A percentile compares a stretch with the other conserved stretches of the same genome.
These are phyloP conservation scores for Silvanus unidentatus DNA, from an alignment of 2,888 invertebrate genomes.

Conservation along the genomic window DNA sequence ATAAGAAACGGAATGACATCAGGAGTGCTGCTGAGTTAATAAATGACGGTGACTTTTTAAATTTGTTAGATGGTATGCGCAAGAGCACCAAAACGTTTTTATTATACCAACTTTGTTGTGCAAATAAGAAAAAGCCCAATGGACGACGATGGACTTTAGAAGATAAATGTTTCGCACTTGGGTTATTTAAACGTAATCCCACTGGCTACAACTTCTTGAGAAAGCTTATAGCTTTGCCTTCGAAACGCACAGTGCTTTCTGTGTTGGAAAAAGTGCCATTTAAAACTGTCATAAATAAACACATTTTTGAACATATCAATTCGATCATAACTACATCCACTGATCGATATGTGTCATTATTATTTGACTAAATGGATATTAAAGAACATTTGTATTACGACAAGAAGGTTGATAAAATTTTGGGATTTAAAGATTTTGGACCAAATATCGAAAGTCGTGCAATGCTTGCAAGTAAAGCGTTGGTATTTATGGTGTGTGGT, in stretches of 20 bases:
- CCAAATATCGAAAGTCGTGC: neutral
- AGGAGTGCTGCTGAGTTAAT: neutral
- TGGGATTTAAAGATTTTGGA: conserved; percentile 14
- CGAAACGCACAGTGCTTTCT: conserved; percentile 12
- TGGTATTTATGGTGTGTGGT: neutral
- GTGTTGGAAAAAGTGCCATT: conserved; percentile 17
- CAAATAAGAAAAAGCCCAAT: conserved; percentile 7
- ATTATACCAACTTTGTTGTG: conserved; percentile 9
- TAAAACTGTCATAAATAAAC: conserved; percentile 14
- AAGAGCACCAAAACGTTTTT: conserved; percentile 16
- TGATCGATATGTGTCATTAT: conserved; percentile 12
- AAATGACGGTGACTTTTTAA: neutral
- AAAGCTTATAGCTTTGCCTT: conserved; percentile 16
- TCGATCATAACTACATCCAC: conserved; percentile 7
- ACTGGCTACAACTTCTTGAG: conserved; percentile 12
- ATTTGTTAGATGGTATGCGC: conserved; percentile 9
- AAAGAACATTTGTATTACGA: conserved; percentile 13
- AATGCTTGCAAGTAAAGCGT: neutral
- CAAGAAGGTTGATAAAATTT: conserved; percentile 7
- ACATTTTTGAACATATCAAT: conserved; percentile 15
- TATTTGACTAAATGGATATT: conserved; percentile 19
- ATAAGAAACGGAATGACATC: neutral
- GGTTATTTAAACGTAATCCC: conserved; percentile 8
- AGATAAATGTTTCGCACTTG: conserved; percentile 14
- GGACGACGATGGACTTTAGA: conserved; percentile 17